Conservation (phyloP, 2,797 vertebrate species). For the Gymnothorax javanicus region DNA sequence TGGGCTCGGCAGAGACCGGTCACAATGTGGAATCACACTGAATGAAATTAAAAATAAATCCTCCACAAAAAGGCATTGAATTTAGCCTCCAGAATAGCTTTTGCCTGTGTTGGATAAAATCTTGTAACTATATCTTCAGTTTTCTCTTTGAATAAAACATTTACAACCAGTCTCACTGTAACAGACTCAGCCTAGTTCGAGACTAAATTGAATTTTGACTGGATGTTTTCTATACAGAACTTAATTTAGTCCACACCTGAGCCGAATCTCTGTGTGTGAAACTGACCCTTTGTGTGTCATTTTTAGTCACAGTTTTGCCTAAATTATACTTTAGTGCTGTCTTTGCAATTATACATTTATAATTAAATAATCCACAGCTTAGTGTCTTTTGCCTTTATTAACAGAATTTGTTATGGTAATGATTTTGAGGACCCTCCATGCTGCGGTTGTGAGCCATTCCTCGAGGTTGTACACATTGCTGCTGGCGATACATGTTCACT, state of each 20-base stretch:
- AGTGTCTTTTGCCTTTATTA: neutral
- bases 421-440: neutral
- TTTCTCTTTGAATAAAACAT: neutral
- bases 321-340: neutral
- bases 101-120: neutral
- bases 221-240: too few relatives aligned
- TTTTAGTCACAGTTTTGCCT: neutral
- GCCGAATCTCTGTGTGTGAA: too few relatives aligned
- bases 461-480: neutral
- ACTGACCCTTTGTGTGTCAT: neutral
- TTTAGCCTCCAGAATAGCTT: neutral
- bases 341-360: neutral
- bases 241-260: too few relatives aligned
- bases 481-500: neutral
- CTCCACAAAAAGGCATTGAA: neutral
- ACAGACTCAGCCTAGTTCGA: too few relatives aligned
- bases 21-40: constrained; percentile 10
- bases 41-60: constrained; percentile 19
- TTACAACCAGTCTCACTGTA: too few relatives aligned
- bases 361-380: neutral
- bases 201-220: too few relatives aligned
- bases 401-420: neutral
- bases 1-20: neutral
- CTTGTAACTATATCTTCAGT: neutral
- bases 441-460: neutral